phyloP scores from a whole-genome alignment of 2,888 invertebrate species.

The Electrophaes corylata region DNA sequence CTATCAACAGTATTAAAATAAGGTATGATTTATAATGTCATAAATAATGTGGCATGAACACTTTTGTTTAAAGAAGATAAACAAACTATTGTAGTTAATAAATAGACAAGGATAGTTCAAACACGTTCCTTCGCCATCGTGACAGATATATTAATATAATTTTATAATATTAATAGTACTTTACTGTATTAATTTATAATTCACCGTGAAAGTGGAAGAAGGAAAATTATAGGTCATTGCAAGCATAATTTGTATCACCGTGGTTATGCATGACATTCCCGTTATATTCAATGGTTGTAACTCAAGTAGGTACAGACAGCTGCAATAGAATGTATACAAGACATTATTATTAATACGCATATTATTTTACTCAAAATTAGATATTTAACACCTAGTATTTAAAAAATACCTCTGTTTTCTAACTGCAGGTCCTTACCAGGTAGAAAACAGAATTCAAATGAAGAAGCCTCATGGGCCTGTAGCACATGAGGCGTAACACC shows the following conservation, averaged over 20 bases:
- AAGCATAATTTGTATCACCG: background rate
- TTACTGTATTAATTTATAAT: slow-evolving; percentile 12
- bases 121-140: slow-evolving; percentile 45
- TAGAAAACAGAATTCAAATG: too few species aligned
- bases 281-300: background rate
- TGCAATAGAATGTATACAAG: too few species aligned
- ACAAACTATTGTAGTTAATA: slow-evolving; percentile 47
- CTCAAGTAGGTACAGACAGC: too few species aligned
- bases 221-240: slow-evolving; percentile 1
- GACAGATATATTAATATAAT: slow-evolving; percentile 26
- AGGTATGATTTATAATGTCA: slow-evolving; percentile 38
- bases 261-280: slow-evolving; percentile 1
- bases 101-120: slow-evolving; percentile 46
- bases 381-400: too few species aligned
- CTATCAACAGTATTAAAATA: slow-evolving; percentile 25
- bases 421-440: too few species aligned
- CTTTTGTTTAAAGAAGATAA: slow-evolving; percentile 47
- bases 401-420: too few species aligned
- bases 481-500: too few species aligned
- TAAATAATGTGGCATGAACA: slow-evolving; percentile 49
- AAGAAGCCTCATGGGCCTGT: too few species aligned
- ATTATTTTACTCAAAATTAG: too few species aligned
- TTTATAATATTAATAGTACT: background rate
- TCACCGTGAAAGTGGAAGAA: slow-evolving; percentile 30
- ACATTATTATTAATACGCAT: too few species aligned